Evolutionary conservation across 2,888 invertebrate genomes (phyloP).

Genomic region (Scaeva pyrastri): DNA sequence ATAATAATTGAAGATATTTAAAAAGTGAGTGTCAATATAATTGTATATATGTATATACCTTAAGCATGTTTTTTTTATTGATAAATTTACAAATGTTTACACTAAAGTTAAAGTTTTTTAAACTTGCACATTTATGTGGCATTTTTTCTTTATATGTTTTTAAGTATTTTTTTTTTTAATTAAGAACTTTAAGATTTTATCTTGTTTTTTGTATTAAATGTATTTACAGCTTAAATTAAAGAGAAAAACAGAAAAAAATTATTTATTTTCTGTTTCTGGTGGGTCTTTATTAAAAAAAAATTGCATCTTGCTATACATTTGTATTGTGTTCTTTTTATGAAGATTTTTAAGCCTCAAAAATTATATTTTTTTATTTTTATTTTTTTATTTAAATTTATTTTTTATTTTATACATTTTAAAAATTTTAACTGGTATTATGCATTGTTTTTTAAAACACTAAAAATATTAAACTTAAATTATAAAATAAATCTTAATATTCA

Average conservation of each 20-base stretch:
- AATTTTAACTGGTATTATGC: slow-evolving; percentile 34
- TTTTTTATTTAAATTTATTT: slow-evolving; percentile 12
- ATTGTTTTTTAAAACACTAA: slow-evolving; percentile 34
- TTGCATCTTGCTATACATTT: slow-evolving; percentile 68
- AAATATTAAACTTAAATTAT: slow-evolving; percentile 55
- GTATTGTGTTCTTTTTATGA: slow-evolving; percentile 42
- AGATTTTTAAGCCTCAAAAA: slow-evolving; percentile 70
- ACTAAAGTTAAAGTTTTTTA: slow-evolving; percentile 55
- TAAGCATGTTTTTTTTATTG: slow-evolving; percentile 56
- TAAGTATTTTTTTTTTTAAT: slow-evolving; percentile 56
- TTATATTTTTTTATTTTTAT: slow-evolving; percentile 27
- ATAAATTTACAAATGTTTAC: slow-evolving; percentile 64
- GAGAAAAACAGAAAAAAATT: slow-evolving; percentile 40
- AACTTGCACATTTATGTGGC: slow-evolving; percentile 62
- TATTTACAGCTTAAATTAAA: slow-evolving; percentile 70
- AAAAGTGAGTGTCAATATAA: slow-evolving; percentile 70
- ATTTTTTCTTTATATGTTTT: slow-evolving; percentile 33
- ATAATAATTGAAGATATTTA: slow-evolving; percentile 70
- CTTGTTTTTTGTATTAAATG: slow-evolving; percentile 56
- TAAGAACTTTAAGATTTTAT: slow-evolving; percentile 69
- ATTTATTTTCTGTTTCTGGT: slow-evolving; percentile 65
- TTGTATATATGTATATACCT: slow-evolving; percentile 52
- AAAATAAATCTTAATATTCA: slow-evolving; percentile 72
- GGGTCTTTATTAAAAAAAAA: slow-evolving; percentile 63
- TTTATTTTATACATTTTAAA: slow-evolving; percentile 32